Conservation (phyloP, 2,888 invertebrate genomes). For the Ochropacha duplaris region DNA sequence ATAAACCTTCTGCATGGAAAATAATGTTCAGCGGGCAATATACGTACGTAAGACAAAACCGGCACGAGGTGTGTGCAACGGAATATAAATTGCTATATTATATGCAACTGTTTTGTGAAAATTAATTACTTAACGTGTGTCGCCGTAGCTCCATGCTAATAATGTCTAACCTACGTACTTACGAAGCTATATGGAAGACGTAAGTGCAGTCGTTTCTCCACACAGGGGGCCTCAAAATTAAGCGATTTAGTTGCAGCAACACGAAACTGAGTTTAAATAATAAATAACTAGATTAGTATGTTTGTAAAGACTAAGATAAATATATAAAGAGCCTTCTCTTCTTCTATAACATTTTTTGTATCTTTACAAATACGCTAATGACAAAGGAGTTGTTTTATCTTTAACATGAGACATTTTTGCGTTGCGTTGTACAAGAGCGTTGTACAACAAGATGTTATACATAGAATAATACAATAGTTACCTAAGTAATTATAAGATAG, state of each 20-base stretch:
- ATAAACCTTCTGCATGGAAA: constrained; percentile 30
- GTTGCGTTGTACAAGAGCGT: too few relatives aligned
- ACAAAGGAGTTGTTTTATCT: too few relatives aligned
- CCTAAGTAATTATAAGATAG: too few relatives aligned
- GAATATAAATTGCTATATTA: constrained; percentile 62
- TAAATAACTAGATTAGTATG: background rate
- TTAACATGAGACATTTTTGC: too few relatives aligned
- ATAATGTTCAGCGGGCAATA: constrained; percentile 25
- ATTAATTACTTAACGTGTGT: constrained; percentile 50
- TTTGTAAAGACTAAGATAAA: background rate
- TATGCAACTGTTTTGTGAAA: constrained; percentile 47
- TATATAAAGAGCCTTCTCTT: background rate
- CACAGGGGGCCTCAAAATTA: background rate
- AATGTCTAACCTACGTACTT: background rate
- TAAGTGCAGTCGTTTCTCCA: background rate
- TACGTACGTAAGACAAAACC: constrained; percentile 43
- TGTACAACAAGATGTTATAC: too few relatives aligned
- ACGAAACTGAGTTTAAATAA: background rate
- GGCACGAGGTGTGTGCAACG: constrained; percentile 35
- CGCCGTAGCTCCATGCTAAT: constrained; percentile 1
- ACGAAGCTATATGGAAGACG: background rate
- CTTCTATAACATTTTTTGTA: too few relatives aligned
- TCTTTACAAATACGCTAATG: too few relatives aligned
- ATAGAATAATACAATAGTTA: too few relatives aligned
- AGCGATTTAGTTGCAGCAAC: background rate